Evolutionary conservation across 2,113 vertebrate species (phyloP).

Genomic region (Scatophagus argus): DNA sequence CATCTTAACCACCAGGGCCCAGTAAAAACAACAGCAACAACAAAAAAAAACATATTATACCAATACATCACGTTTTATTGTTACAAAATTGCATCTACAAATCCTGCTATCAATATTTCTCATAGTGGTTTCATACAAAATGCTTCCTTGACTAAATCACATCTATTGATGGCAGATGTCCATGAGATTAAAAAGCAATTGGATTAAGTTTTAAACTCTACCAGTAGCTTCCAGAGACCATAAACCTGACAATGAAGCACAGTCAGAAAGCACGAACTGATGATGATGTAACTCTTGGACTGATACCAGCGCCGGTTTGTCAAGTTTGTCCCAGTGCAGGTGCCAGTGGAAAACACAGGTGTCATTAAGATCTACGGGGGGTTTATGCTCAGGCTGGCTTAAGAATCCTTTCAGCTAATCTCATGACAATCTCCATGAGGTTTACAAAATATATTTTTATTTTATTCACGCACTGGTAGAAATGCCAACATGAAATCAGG

Average conservation of each 20-base stretch:
- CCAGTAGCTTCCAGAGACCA: background rate
- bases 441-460: too few relatives aligned
- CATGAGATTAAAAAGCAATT: slow-evolving; percentile 35
- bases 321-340: background rate
- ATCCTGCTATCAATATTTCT: slow-evolving; percentile 43
- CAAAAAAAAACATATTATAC: slow-evolving; percentile 32
- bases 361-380: background rate
- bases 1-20: slow-evolving; percentile 18
- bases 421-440: background rate
- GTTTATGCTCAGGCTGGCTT: background rate
- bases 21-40: too few relatives aligned
- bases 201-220: slow-evolving; percentile 11
- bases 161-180: slow-evolving; percentile 23
- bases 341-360: background rate
- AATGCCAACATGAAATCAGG: too few relatives aligned
- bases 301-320: background rate
- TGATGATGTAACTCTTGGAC: background rate
- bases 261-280: background rate
- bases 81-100: slow-evolving; percentile 40
- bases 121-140: slow-evolving; percentile 18
- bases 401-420: background rate
- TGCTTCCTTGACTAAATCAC: slow-evolving; percentile 22
- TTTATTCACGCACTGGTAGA: too few relatives aligned
- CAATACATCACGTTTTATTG: slow-evolving; percentile 43
- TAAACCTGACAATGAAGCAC: background rate